Evolutionary conservation across 1,140 invertebrate genomes (phyloP).

Genomic region (Idris sp.): DNA sequence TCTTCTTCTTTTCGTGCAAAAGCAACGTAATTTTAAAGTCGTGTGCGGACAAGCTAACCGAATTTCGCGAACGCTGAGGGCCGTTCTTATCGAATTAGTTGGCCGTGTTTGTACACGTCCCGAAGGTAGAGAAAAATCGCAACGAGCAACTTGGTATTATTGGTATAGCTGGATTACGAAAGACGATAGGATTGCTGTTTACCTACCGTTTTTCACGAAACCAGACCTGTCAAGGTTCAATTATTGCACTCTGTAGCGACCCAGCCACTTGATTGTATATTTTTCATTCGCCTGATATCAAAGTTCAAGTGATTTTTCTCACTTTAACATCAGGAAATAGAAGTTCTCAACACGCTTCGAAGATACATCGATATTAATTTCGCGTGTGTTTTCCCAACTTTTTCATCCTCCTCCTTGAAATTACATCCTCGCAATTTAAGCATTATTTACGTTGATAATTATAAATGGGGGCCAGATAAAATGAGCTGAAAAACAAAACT

Average conservation of each 20-base stretch:
- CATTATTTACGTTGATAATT: constrained; percentile 15
- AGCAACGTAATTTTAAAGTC: constrained; percentile 51
- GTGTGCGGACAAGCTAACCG: constrained; percentile 44
- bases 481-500: background rate
- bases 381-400: constrained; percentile 9
- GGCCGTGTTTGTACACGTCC: constrained; percentile 45
- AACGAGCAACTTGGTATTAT: constrained; percentile 35
- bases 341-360: constrained; percentile 32
- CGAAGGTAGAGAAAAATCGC: constrained; percentile 48
- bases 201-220: constrained; percentile 50
- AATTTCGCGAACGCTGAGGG: constrained; percentile 40
- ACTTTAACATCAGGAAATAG: constrained; percentile 45
- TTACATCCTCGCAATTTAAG: constrained; percentile 8
- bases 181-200: constrained; percentile 50
- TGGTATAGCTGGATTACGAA: constrained; percentile 38
- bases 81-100: constrained; percentile 55
- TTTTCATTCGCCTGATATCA: constrained; percentile 46
- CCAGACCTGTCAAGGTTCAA: constrained; percentile 46
- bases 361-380: constrained; percentile 35
- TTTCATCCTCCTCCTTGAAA: constrained; percentile 8
- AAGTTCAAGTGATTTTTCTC: constrained; percentile 54
- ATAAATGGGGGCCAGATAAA: constrained; percentile 1
- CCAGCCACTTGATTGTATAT: constrained; percentile 42
- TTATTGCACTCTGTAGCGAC: constrained; percentile 30
- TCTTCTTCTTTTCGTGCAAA: constrained; percentile 6